phyloP scores from a whole-genome alignment of 2,888 invertebrate species.

The Brenthis ino region DNA sequence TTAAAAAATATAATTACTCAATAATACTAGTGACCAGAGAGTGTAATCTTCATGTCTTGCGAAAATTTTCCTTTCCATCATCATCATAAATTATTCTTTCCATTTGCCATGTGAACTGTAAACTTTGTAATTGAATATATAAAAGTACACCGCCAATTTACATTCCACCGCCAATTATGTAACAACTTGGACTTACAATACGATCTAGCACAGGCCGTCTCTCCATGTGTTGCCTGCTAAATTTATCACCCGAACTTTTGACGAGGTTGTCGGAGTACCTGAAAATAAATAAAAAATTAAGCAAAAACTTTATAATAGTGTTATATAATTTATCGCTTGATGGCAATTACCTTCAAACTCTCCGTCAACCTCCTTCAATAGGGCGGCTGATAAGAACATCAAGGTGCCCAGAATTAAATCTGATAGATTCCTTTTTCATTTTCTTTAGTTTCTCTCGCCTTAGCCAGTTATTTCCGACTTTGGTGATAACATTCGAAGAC shows the following conservation, averaged over 20 bases:
- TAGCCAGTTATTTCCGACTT: neutral
- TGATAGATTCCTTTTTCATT: neutral
- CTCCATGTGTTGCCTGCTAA: neutral
- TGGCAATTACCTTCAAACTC: conserved; percentile 3
- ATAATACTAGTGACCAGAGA: no score
- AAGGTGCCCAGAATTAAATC: neutral
- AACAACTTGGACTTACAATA: neutral
- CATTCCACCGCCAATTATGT: neutral
- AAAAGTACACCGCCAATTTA: no score
- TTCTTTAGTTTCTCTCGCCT: neutral
- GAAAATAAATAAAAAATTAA: neutral
- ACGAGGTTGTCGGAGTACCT: conserved; percentile 7
- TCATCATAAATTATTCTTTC: no score
- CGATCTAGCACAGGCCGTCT: neutral
- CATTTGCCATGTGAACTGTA: no score
- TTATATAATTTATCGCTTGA: neutral
- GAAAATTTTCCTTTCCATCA: no score
- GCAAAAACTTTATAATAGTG: neutral
- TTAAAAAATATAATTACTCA: no score
- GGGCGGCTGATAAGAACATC: neutral
- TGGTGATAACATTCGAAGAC: neutral
- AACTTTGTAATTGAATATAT: no score
- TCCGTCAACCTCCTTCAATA: conserved; percentile 10
- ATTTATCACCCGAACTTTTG: neutral
- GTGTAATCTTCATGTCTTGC: no score